A percentile compares a stretch with the other conserved stretches of the same genome.
Evolutionary conservation across 2,797 vertebrate species (phyloP).

Genomic region (Sylvilagus floridanus): DNA sequence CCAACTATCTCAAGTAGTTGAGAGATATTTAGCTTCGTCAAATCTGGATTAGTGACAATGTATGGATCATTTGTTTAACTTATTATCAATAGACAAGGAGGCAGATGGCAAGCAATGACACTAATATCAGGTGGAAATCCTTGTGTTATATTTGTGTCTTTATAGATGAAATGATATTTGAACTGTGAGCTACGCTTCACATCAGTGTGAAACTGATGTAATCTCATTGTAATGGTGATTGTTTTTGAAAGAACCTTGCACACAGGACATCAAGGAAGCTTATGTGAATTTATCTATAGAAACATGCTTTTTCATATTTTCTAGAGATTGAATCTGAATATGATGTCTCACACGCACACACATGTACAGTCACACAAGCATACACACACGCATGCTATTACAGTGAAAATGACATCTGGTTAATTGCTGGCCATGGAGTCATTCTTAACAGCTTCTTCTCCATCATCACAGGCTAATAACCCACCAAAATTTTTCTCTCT

Average conservation of each 20-base stretch:
- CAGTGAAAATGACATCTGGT: background rate
- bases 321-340: background rate
- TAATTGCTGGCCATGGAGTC: background rate
- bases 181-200: background rate
- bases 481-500: background rate
- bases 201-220: background rate
- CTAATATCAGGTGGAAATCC: background rate
- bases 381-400: background rate
- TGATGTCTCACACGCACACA: background rate
- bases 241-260: background rate
- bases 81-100: background rate
- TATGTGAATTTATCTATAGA: background rate
- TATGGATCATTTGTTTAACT: background rate
- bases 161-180: conserved; percentile 40
- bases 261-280: background rate
- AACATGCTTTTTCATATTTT: conserved; percentile 3
- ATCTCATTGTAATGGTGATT: conserved; percentile 3
- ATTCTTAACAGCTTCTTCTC: background rate
- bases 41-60: background rate
- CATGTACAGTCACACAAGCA: background rate
- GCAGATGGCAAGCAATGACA: background rate
- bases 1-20: background rate
- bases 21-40: conserved; percentile 12
- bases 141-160: background rate
- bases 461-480: background rate